Conservation (phyloP, 2,113 vertebrate genomes). For the Excalfactoria chinensis region DNA sequence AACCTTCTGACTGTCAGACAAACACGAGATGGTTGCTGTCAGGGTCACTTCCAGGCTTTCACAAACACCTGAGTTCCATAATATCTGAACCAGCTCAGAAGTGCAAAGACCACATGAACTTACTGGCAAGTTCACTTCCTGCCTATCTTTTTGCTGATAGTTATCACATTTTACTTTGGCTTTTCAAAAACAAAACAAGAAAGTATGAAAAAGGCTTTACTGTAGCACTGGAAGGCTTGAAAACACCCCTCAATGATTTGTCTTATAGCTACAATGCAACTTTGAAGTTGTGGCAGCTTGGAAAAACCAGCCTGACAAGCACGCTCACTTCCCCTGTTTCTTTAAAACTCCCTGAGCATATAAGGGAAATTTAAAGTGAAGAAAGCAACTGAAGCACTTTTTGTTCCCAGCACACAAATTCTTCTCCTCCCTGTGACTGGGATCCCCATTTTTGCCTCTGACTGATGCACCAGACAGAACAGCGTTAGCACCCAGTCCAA, state of each 20-base stretch:
- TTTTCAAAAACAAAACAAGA: neutral
- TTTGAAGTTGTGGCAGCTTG: constrained; percentile 51
- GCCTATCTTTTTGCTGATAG: neutral
- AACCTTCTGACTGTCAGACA: neutral
- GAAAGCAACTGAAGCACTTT: neutral
- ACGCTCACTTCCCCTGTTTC: constrained; percentile 27
- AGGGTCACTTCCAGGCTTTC: neutral
- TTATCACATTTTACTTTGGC: neutral
- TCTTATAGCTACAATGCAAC: constrained; percentile 27
- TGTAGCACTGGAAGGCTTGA: neutral
- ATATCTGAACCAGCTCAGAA: neutral
- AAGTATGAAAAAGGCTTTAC: neutral
- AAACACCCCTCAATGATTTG: constrained; percentile 60
- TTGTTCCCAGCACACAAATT: constrained; percentile 34
- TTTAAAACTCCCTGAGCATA: constrained; percentile 47
- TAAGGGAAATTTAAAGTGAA: constrained; percentile 48
- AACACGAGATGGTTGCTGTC: neutral
- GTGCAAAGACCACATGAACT: neutral
- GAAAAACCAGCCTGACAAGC: constrained; percentile 69
- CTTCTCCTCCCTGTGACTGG: neutral
- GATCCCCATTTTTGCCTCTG: neutral
- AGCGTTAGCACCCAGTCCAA: neutral
- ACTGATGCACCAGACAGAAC: neutral
- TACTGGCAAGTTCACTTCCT: neutral
- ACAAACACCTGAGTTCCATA: neutral